Evolutionary conservation across 2,113 vertebrate species (phyloP).

Genomic region (Podilymbus podiceps): DNA sequence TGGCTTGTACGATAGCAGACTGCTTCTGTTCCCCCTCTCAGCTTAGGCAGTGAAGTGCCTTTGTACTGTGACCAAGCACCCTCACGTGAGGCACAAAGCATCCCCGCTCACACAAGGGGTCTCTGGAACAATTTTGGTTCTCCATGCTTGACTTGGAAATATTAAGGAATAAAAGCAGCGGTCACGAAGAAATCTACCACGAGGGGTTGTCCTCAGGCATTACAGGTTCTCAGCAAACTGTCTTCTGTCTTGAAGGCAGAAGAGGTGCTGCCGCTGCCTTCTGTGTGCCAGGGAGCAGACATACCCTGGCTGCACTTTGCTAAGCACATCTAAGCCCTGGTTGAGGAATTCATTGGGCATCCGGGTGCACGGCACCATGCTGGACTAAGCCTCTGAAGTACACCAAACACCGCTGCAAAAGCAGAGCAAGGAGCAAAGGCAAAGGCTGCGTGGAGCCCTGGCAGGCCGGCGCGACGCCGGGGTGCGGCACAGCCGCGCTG

Average conservation of each 20-base stretch:
- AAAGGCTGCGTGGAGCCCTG: too few species aligned
- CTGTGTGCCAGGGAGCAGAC: too few species aligned
- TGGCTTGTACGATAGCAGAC: too few species aligned
- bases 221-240: background rate
- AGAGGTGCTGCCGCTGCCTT: background rate
- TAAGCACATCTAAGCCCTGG: background rate
- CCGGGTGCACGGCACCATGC: background rate
- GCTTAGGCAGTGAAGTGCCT: background rate
- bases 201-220: background rate
- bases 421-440: background rate
- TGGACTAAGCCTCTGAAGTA: background rate
- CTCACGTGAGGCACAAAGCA: background rate
- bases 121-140: background rate
- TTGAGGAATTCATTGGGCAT: background rate
- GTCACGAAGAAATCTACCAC: background rate
- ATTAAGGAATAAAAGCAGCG: background rate
- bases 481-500: background rate
- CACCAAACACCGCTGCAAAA: background rate
- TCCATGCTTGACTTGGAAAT: background rate
- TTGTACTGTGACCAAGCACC: background rate
- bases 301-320: background rate
- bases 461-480: background rate
- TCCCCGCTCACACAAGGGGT: background rate
- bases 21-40: background rate
- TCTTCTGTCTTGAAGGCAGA: background rate